Conservation (phyloP, 2,113 vertebrate species). For the Gobiocypris rarus region DNA sequence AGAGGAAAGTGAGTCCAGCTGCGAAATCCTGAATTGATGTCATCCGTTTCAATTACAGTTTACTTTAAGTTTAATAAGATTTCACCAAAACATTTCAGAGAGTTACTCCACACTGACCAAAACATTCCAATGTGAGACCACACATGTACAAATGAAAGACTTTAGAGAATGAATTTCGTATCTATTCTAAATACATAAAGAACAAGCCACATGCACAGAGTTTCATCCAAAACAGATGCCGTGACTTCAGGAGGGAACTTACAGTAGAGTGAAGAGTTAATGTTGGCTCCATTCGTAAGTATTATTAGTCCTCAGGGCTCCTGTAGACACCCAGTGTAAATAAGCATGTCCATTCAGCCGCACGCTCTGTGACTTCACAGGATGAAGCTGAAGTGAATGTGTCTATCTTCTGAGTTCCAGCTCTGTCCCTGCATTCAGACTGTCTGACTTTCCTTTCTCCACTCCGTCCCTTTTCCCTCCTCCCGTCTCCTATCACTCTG, state of each 20-base stretch:
- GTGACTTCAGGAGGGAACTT: conserved; percentile 61
- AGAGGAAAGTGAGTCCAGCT: conserved; percentile 7
- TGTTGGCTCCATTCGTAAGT: conserved; percentile 83
- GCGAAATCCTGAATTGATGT: not conserved
- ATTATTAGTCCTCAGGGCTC: conserved; percentile 68
- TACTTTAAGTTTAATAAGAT: not conserved
- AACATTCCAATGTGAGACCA: conserved; percentile 70
- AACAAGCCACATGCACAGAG: conserved; percentile 35
- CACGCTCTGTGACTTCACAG: conserved; percentile 57
- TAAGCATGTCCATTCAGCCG: conserved; percentile 72
- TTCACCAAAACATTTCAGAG: conserved; percentile 46
- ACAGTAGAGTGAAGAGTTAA: conserved; percentile 78
- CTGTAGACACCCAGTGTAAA: conserved; percentile 66
- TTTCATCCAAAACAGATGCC: conserved; percentile 48
- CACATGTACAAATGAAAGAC: conserved; percentile 59
- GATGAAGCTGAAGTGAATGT: conserved; percentile 58
- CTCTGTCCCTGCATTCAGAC: conserved; percentile 41
- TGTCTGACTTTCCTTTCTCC: conserved; percentile 46
- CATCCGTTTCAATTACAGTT: not conserved
- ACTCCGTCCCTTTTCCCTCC: conserved; percentile 51
- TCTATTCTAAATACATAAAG: conserved; percentile 54
- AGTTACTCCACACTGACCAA: conserved; percentile 64
- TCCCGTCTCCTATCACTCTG: conserved; percentile 65
- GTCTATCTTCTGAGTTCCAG: conserved; percentile 38
- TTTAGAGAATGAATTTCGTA: not conserved